phyloP scores from a whole-genome alignment of 2,113 vertebrate genomes.

The Aythya baeri region DNA sequence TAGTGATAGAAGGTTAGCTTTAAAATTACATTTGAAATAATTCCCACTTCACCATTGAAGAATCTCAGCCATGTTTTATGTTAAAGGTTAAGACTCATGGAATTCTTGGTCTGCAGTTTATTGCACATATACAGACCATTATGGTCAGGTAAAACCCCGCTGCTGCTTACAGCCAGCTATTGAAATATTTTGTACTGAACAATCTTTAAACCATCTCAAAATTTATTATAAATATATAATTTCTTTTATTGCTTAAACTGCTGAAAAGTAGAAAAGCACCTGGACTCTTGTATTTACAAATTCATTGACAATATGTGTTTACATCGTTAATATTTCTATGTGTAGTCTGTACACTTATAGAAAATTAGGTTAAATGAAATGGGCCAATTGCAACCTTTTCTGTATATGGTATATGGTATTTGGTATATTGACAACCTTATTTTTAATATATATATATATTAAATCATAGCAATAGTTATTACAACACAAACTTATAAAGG shows the following conservation, averaged over 20 bases:
- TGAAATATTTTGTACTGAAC: background rate
- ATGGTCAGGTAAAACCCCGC: background rate
- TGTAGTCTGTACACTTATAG: background rate
- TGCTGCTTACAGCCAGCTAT: background rate
- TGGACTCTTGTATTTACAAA: background rate
- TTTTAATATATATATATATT: background rate
- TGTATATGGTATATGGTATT: background rate
- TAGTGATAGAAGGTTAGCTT: background rate
- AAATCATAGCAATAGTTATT: background rate
- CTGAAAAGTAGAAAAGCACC: background rate
- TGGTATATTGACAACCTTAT: background rate
- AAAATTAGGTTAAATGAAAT: background rate
- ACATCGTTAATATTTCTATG: background rate
- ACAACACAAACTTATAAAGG: background rate
- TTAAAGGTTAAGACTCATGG: background rate
- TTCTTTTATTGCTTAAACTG: background rate
- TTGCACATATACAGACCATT: background rate
- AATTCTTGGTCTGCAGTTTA: background rate
- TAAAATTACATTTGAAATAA: background rate
- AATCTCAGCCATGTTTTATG: background rate
- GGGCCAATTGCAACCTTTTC: background rate
- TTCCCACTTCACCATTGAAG: background rate
- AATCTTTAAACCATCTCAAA: background rate
- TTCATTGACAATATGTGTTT: background rate
- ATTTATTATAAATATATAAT: background rate